A percentile compares a stretch with the other conserved stretches of the same genome.
Conservation (phyloP, 2,113 vertebrate species). For the Martes martes region DNA sequence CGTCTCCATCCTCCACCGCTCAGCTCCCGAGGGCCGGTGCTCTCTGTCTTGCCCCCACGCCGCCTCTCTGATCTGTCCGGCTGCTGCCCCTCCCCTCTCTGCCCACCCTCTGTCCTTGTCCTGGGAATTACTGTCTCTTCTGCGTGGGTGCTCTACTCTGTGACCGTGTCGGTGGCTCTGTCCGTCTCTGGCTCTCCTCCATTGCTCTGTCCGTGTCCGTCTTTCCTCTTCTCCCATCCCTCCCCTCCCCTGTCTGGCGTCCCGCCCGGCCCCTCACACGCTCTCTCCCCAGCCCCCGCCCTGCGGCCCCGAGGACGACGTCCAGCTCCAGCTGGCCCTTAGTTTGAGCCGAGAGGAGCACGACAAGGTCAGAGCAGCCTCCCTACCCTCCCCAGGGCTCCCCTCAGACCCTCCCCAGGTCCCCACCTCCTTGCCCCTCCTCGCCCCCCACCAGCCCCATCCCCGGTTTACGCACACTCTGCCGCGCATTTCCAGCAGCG, state of each 20-base stretch:
- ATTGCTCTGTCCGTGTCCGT: neutral
- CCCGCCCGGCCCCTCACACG: constrained; percentile 76
- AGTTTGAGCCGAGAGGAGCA: constrained; percentile 93
- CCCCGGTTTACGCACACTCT: fast-evolving
- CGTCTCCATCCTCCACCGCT: neutral
- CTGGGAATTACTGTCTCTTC: fast-evolving
- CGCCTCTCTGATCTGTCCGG: neutral
- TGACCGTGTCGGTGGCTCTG: fast-evolving
- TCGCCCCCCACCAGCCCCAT: no score
- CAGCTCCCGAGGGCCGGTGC: neutral
- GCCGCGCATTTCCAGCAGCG: neutral
- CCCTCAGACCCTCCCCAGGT: neutral
- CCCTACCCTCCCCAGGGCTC: neutral
- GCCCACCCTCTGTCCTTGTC: no score
- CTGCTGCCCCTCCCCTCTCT: neutral
- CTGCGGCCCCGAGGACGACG: constrained; percentile 89
- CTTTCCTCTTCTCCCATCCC: constrained; percentile 48
- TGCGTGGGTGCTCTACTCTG: neutral
- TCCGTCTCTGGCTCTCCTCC: neutral
- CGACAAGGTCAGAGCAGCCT: constrained; percentile 87
- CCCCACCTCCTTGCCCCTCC: neutral
- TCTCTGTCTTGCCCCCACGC: fast-evolving
- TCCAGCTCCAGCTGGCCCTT: constrained; percentile 90
- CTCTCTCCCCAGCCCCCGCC: constrained; percentile 83
- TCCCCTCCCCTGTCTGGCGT: neutral